Evolutionary conservation across 2,113 vertebrate genomes (phyloP).

Genomic region (Channa argus): DNA sequence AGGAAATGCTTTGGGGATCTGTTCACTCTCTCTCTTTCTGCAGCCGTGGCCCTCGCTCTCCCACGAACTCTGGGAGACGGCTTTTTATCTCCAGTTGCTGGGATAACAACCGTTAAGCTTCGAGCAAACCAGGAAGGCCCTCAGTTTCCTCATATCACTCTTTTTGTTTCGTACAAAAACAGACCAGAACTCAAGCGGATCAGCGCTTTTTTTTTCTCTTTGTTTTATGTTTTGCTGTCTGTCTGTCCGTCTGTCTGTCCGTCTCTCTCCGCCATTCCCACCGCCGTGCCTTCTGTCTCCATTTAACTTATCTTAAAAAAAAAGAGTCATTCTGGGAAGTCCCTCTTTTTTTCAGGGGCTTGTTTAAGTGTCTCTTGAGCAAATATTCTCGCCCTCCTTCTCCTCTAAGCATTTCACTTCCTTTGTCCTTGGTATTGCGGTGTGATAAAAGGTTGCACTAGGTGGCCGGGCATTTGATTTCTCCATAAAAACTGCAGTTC

Average conservation of each 20-base stretch:
- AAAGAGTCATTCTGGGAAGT: slow-evolving; percentile 36
- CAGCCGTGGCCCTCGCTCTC: slow-evolving; percentile 59
- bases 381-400: slow-evolving; percentile 20
- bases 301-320: slow-evolving; percentile 30
- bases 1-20: slow-evolving; percentile 75
- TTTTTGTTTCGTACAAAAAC: neutral
- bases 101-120: slow-evolving; percentile 77
- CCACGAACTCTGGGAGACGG: slow-evolving; percentile 72
- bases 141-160: slow-evolving; percentile 55
- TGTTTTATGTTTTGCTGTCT: neutral
- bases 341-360: slow-evolving; percentile 37
- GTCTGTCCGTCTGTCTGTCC: neutral
- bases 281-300: neutral
- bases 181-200: slow-evolving; percentile 1
- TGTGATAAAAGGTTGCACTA: slow-evolving; percentile 56
- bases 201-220: neutral
- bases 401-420: slow-evolving; percentile 20
- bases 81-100: slow-evolving; percentile 77
- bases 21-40: slow-evolving; percentile 21
- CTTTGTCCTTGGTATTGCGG: slow-evolving; percentile 39
- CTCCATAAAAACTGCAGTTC: slow-evolving; percentile 51
- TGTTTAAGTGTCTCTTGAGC: slow-evolving; percentile 63
- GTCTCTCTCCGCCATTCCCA: neutral
- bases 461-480: slow-evolving; percentile 60
- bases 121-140: slow-evolving; percentile 45